phyloP scores from a whole-genome alignment of 1,140 invertebrate genomes.

The Pristionchus pacificus region DNA sequence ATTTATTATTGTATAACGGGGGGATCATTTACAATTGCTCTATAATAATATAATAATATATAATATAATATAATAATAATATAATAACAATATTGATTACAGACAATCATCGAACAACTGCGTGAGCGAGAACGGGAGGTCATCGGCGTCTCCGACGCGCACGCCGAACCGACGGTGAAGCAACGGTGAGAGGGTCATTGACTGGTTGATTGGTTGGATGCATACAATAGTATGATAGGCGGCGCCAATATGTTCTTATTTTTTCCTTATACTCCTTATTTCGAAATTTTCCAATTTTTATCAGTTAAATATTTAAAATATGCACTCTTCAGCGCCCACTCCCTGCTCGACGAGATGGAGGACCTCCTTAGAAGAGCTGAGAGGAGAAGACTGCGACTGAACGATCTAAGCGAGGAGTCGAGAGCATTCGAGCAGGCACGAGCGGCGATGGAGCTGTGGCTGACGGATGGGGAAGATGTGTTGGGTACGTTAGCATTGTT shows the following conservation, averaged over 20 bases:
- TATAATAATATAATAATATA: too few relatives aligned
- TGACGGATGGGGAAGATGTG: neutral
- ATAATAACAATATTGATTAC: neutral
- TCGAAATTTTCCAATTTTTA: too few relatives aligned
- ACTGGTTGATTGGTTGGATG: neutral
- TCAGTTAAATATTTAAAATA: neutral
- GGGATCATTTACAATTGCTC: too few relatives aligned
- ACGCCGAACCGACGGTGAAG: neutral
- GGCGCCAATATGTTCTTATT: too few relatives aligned
- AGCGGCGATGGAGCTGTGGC: neutral
- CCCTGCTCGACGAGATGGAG: neutral
- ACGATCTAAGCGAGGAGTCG: neutral
- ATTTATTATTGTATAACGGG: too few relatives aligned
- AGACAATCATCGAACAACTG: neutral
- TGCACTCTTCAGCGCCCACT: neutral
- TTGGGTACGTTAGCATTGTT: neutral
- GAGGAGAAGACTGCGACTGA: neutral
- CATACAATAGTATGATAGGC: neutral
- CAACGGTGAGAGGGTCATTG: neutral
- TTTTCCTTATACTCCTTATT: too few relatives aligned
- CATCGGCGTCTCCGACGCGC: neutral
- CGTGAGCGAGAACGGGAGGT: neutral
- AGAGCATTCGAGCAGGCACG: neutral
- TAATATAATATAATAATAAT: too few relatives aligned
- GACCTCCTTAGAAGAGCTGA: neutral